These are phyloP conservation scores for Oncorhynchus gorbuscha DNA, from an alignment of 2,113 vertebrate species.

Conservation along the genomic window DNA sequence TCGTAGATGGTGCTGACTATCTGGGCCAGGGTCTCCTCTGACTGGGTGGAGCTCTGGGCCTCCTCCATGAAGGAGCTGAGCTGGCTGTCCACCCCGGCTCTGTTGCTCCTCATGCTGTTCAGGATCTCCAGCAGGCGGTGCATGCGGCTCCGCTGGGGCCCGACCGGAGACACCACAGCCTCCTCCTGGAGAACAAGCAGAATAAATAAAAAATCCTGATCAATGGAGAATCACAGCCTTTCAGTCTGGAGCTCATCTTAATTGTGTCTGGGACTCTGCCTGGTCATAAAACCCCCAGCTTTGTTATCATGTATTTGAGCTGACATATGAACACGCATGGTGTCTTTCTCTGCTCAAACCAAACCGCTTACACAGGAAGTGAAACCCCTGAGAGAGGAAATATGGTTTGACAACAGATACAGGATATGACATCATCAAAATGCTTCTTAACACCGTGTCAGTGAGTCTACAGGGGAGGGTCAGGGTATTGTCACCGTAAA, in stretches of 20 bases:
- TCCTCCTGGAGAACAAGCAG: slow-evolving; percentile 79
- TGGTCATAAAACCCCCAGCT: neutral
- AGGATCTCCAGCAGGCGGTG: slow-evolving; percentile 92
- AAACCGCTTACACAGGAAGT: neutral
- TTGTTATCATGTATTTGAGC: neutral
- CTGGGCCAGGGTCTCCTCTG: slow-evolving; percentile 88
- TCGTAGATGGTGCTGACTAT: slow-evolving; percentile 92
- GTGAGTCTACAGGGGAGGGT: too few species aligned
- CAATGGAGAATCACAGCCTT: too few species aligned
- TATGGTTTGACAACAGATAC: neutral
- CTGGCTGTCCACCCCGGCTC: slow-evolving; percentile 88
- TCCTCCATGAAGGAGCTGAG: slow-evolving; percentile 96
- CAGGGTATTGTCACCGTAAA: too few species aligned
- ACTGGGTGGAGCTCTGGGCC: slow-evolving; percentile 89
- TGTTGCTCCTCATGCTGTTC: slow-evolving; percentile 96
- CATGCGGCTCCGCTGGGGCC: slow-evolving; percentile 85
- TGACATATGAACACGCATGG: neutral
- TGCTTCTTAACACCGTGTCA: too few species aligned
- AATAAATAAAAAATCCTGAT: too few species aligned
- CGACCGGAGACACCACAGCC: slow-evolving; percentile 65
- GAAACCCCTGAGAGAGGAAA: slow-evolving; percentile 4
- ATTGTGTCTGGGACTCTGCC: too few species aligned
- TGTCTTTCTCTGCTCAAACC: too few species aligned
- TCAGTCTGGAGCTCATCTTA: too few species aligned
- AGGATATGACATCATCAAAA: neutral